Evolutionary conservation across 2,797 vertebrate species (phyloP), one percentile per base, ranked within the genome.

Genomic region (Eurystomus glaucurus): DNA sequence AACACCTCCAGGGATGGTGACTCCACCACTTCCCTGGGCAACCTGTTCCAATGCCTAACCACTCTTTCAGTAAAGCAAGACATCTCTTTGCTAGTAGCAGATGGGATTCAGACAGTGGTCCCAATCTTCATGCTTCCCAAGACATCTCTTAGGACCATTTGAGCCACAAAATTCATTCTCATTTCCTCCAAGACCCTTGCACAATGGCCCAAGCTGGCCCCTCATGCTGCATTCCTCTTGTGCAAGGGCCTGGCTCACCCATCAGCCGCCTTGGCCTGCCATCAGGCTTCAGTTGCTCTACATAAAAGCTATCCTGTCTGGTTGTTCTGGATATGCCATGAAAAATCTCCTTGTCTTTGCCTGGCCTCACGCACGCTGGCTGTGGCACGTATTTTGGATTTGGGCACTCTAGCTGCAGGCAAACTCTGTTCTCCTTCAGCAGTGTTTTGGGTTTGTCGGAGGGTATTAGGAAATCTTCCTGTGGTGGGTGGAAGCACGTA

Each of bases 391-490:
- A 79, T 50, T 95, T 89, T 2, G 22, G 81, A 93, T 95, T 85
- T 91, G 94, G 95, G 89, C 87, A 87, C 74, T 46, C 57, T 85
- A 94, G 93, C 93, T 94, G 62, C 87, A 91, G 96, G 91, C 94
- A 95, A 95, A 76, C 54, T 64, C 77, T 96, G 86, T 95, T 94
- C 89, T 95, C 33, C 77, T 84, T 84, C 1, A 5, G 62, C 1
- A 0, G 46, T 3, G 0, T 60, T 31, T 50, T 68, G 75, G 39
- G 35, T 85, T 96, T 89, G 75, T 95, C 2, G 3, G 33, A 90
- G 33, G 66, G 21, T 92, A 11, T 93, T 96, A 88, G 71, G 92
- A 95, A 96, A 94, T 75, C 52, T 91, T 89, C 68, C 33, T 0
- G 0, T 54, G 68, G 81, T 80, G 81, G 81, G 86, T 93, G 94